Percentiles rank a stretch among this genome's conserved stretches.
These are phyloP conservation scores for Anthonomus grandis DNA, from an alignment of 1,140 invertebrate genomes.

Conservation along the genomic window DNA sequence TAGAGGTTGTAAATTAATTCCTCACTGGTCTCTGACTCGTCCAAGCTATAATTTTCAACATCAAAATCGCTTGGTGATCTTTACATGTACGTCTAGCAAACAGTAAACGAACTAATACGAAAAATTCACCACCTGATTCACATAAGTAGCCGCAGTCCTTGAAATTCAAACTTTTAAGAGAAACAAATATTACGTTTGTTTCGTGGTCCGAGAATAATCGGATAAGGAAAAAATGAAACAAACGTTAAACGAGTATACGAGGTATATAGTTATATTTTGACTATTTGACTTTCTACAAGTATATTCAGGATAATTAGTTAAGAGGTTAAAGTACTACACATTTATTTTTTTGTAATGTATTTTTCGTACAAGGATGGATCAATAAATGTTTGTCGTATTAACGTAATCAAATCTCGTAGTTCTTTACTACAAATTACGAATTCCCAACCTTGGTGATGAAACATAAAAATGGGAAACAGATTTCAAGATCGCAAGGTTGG, in stretches of 20 bases:
- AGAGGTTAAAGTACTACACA: too few relatives aligned
- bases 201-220: background rate
- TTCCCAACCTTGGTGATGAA: too few relatives aligned
- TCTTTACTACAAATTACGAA: too few relatives aligned
- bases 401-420: too few relatives aligned
- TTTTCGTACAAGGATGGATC: too few relatives aligned
- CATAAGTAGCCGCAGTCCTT: background rate
- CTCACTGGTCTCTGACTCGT: background rate
- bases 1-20: background rate
- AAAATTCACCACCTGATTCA: background rate
- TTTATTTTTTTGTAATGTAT: too few relatives aligned
- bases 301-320: background rate
- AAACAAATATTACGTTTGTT: background rate
- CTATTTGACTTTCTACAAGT: background rate
- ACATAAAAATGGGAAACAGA: too few relatives aligned
- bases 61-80: too few relatives aligned
- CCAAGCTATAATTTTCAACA: constrained; percentile 2
- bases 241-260: background rate
- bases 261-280: background rate
- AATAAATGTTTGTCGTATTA: too few relatives aligned
- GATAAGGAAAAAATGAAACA: background rate
- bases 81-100: background rate
- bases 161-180: background rate
- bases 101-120: background rate
- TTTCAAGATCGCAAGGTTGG: too few relatives aligned